A percentile compares a stretch with the other conserved stretches of the same genome.
These are phyloP conservation scores for Drosophila saltans DNA, from an alignment of 1,140 invertebrate species.

Conservation along the genomic window DNA sequence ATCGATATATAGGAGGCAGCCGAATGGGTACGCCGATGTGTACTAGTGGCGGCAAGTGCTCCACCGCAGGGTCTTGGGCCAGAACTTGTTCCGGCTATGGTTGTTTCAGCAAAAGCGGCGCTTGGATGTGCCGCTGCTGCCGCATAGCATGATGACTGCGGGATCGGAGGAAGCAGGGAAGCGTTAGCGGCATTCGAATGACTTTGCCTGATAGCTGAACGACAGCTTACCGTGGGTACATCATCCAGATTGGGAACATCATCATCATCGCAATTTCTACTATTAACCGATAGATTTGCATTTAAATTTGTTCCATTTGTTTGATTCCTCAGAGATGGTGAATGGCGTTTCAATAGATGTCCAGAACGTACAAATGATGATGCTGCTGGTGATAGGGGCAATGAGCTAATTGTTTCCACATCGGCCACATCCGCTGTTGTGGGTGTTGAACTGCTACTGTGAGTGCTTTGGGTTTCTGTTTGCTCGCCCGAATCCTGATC, in stretches of 20 bases:
- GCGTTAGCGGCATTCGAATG: constrained; percentile 27
- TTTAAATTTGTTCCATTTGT: not conserved
- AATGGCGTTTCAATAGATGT: constrained; percentile 49
- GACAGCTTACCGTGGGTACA: constrained; percentile 64
- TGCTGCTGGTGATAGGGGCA: constrained; percentile 54
- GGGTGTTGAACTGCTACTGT: constrained; percentile 72
- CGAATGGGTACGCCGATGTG: constrained; percentile 66
- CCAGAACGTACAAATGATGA: constrained; percentile 19
- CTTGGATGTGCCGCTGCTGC: constrained; percentile 64
- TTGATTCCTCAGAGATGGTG: constrained; percentile 20
- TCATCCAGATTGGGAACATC: constrained; percentile 56
- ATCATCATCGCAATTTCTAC: constrained; percentile 10
- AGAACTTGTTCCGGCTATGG: not conserved
- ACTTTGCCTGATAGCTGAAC: not conserved
- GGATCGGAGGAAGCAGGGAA: constrained; percentile 33
- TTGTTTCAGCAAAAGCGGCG: constrained; percentile 61
- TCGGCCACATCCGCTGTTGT: constrained; percentile 80
- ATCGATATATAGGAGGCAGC: constrained; percentile 73
- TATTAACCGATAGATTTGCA: constrained; percentile 5
- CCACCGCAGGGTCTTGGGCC: constrained; percentile 19
- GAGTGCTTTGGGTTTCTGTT: constrained; percentile 68
- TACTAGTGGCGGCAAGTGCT: constrained; percentile 10
- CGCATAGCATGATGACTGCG: constrained; percentile 66
- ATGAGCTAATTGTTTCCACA: constrained; percentile 62
- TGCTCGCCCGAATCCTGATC: constrained; percentile 51